These are phyloP conservation scores for Danio jaintianensis DNA, from an alignment of 2,797 vertebrate species.

Conservation along the genomic window DNA sequence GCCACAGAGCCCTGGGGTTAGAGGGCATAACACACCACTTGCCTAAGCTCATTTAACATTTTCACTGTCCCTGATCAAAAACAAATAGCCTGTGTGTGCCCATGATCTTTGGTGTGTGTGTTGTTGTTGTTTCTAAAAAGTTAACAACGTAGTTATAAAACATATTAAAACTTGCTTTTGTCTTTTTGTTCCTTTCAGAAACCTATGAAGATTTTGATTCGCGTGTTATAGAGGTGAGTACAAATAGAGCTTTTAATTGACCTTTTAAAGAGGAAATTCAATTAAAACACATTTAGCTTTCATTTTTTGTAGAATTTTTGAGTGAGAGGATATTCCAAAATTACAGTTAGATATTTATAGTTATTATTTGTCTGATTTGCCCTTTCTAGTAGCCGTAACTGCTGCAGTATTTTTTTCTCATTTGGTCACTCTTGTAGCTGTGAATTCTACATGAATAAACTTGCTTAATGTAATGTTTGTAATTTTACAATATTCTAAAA, in stretches of 20 bases:
- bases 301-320: no score
- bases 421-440: no score
- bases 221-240: slow-evolving; percentile 91
- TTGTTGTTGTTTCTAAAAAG: neutral
- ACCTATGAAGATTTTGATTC: slow-evolving; percentile 90
- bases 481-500: no score
- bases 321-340: no score
- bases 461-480: no score
- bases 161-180: neutral
- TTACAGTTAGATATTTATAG: no score
- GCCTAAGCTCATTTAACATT: neutral
- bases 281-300: neutral
- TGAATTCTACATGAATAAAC: no score
- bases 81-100: neutral
- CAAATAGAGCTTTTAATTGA: neutral
- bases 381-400: neutral
- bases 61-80: slow-evolving; percentile 12
- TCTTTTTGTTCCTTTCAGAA: slow-evolving; percentile 78
- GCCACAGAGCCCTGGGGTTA: slow-evolving; percentile 12
- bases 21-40: slow-evolving; percentile 11
- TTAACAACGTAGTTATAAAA: neutral
- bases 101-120: neutral
- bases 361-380: neutral
- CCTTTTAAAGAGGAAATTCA: neutral
- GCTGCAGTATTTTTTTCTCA: neutral